These are phyloP conservation scores for Timema podura DNA, from an alignment of 2,888 invertebrate genomes.

Conservation along the genomic window DNA sequence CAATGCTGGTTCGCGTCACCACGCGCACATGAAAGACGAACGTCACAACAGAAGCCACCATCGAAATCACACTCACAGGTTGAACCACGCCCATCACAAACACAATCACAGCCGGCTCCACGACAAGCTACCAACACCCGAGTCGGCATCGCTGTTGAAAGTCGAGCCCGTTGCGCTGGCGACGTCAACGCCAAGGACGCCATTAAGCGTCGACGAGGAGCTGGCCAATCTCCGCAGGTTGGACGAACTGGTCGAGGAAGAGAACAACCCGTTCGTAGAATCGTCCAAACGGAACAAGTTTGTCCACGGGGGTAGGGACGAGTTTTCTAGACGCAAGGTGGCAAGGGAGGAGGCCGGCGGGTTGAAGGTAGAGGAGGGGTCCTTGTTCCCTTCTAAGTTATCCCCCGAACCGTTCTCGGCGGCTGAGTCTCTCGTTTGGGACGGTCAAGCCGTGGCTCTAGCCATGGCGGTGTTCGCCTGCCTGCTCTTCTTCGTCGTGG, in stretches of 20 bases:
- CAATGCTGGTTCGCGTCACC: constrained; percentile 4
- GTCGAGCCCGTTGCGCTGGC: constrained; percentile 4
- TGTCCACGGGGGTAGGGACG: no score
- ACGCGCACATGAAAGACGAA: not conserved
- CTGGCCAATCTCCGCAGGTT: not conserved
- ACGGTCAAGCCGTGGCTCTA: constrained; percentile 69
- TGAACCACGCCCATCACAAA: not conserved
- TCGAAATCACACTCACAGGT: not conserved
- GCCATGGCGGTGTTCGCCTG: constrained; percentile 71
- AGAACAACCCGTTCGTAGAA: no score
- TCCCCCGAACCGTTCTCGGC: constrained; percentile 41
- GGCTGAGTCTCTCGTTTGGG: constrained; percentile 56
- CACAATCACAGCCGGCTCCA: constrained; percentile 20
- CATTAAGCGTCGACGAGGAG: constrained; percentile 12
- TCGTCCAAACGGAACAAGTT: no score
- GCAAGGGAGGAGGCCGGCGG: no score
- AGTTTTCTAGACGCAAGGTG: no score
- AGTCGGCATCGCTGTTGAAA: constrained; percentile 37
- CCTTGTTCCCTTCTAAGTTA: no score
- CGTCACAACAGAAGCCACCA: not conserved
- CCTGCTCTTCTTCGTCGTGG: constrained; percentile 73
- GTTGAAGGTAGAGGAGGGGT: no score
- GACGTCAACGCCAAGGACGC: not conserved
- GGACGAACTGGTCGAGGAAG: not conserved
- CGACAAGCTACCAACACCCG: constrained; percentile 39